Evolutionary conservation across 2,113 vertebrate species (phyloP).

Genomic region (Misgurnus mizolepis): DNA sequence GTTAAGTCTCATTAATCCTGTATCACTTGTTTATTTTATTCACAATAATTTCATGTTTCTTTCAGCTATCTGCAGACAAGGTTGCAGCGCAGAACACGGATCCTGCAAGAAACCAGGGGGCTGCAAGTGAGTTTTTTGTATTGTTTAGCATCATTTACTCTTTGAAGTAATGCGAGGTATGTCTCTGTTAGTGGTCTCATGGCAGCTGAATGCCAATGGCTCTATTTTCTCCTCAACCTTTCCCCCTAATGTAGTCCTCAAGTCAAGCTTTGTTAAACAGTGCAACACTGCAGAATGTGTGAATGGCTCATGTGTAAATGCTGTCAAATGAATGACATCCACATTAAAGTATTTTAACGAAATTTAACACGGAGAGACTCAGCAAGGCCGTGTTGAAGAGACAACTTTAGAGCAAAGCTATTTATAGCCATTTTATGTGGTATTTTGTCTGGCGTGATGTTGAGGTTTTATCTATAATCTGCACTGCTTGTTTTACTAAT

Average conservation of each 20-base stretch:
- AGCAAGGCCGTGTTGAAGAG: constrained; percentile 7
- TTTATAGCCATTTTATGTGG: constrained; percentile 12
- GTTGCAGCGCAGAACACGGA: constrained; percentile 94
- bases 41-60: background rate
- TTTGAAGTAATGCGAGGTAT: background rate
- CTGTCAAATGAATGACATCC: constrained; percentile 65
- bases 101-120: constrained; percentile 91
- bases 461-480: constrained; percentile 59
- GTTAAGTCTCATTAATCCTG: too few species aligned
- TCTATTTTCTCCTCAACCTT: constrained; percentile 32
- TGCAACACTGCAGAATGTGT: constrained; percentile 79
- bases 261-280: constrained; percentile 45
- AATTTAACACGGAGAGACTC: background rate
- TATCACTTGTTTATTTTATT: too few species aligned
- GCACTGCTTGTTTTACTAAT: constrained; percentile 72
- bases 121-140: constrained; percentile 86
- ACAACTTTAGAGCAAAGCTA: background rate
- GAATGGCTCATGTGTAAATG: constrained; percentile 78
- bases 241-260: constrained; percentile 39
- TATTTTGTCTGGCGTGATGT: background rate
- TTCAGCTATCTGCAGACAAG: constrained; percentile 94
- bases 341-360: constrained; percentile 3
- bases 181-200: background rate
- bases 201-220: background rate
- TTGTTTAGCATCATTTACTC: constrained; percentile 36